Percentiles rank a stretch among this genome's conserved stretches.
phyloP scores from a whole-genome alignment of 2,797 vertebrate species.

The Peromyscus nudipes region DNA sequence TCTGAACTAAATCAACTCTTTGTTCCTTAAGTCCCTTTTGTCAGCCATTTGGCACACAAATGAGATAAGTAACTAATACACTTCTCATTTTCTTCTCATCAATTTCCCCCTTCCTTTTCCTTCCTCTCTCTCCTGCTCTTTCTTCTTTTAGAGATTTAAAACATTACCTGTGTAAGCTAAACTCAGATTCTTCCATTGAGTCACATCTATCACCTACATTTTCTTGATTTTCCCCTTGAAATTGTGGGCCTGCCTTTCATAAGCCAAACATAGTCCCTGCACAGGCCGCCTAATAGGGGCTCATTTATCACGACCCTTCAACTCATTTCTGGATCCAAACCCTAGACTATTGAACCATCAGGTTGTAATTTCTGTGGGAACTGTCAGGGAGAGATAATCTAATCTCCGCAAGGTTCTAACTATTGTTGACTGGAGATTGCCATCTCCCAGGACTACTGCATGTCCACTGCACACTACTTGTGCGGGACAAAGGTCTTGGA shows the following conservation, averaged over 20 bases:
- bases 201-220: neutral
- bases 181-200: neutral
- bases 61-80: neutral
- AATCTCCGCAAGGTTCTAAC: neutral
- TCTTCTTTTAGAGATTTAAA: neutral
- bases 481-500: neutral
- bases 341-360: neutral
- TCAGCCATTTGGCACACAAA: neutral
- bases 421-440: neutral
- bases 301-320: neutral
- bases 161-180: neutral
- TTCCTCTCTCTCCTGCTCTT: neutral
- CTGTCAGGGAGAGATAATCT: neutral
- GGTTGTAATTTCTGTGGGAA: neutral
- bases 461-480: neutral
- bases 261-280: neutral
- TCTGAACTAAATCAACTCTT: neutral
- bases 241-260: neutral
- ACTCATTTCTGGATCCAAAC: neutral
- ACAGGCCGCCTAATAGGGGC: neutral
- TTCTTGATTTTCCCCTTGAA: constrained; percentile 53
- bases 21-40: neutral
- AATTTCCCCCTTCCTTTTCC: no score
- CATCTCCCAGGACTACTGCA: neutral
- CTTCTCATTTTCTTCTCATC: neutral